Evolutionary conservation across 2,113 vertebrate species (phyloP), one percentile per base, ranked within the genome.

Genomic region (Lamprotornis superbus): DNA sequence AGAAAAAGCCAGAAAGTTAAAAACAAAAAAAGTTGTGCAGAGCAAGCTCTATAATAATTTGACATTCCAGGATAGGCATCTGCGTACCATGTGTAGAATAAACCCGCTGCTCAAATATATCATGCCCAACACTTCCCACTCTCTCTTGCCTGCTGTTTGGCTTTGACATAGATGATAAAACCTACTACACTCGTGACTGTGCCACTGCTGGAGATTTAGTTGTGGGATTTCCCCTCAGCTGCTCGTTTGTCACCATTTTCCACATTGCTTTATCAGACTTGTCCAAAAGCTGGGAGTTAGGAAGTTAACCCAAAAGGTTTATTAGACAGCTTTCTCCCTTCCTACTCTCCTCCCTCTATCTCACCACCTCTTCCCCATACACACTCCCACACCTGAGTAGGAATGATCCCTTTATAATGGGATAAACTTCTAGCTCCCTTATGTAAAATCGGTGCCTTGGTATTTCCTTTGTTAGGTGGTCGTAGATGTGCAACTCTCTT

Each of bases 361-460:
- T 53, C 35, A 35, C 1, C 10, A 27, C 4, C 8, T 7, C 8
- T 35, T 47, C 3, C 42, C 6, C 22, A 11, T 15, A 10, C 7
- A 5, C 10, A 4, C 5, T 21, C 31, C 5, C 18, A n/a, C 12
- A 25, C 1, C 0, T 12, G 35, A 19, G 27, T 12, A 37, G 17
- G 13, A 70, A 59, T 14, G 3, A 49, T 30, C 8, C 6, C 33
- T 69, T 56, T 27, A 27, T 31, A 15, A 31, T 6, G 10, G 9
- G 46, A 35, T 59, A 20, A 79, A 9, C 11, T 59, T 67, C 35
- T 17, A 75, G 13, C 12, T 74, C 31, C 28, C 2, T 0, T 17
- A 5, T 5, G 5, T 44, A 33, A 90, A 76, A 68, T 19, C 0
- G 0, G 11, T 33, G 24, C 5, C n/a, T 60, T 52, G 12, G 3